phyloP scores from a whole-genome alignment of 1,140 invertebrate genomes.

The Copidosoma floridanum region DNA sequence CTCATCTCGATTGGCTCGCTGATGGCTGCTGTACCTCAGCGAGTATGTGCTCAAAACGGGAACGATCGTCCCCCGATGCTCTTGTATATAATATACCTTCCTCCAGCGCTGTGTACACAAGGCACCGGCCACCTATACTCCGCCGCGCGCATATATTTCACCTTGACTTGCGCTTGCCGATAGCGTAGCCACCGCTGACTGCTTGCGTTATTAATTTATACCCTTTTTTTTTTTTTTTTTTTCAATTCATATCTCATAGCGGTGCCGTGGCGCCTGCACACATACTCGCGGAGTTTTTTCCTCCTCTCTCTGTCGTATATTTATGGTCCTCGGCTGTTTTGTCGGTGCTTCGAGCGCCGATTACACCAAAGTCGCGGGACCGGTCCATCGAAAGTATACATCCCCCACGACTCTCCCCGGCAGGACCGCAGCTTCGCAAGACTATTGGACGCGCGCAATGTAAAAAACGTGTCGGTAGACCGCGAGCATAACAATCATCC shows the following conservation, averaged over 20 bases:
- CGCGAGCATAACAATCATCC: too few relatives aligned
- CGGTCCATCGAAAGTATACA: too few relatives aligned
- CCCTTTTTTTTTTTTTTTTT: not conserved
- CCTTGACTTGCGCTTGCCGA: not conserved
- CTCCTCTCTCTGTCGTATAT: not conserved
- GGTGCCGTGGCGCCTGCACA: not conserved
- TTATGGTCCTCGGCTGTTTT: too few relatives aligned
- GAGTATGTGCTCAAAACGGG: not conserved
- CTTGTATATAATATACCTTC: too few relatives aligned
- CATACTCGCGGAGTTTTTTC: not conserved
- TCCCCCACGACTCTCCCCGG: too few relatives aligned
- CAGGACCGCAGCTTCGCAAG: too few relatives aligned
- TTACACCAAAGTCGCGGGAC: too few relatives aligned
- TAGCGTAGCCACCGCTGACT: not conserved
- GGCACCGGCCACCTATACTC: not conserved
- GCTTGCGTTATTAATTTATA: constrained; percentile 23
- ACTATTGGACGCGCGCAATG: not conserved
- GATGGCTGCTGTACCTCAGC: too few relatives aligned
- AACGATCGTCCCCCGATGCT: too few relatives aligned
- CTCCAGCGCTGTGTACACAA: too few relatives aligned
- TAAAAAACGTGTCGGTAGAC: not conserved
- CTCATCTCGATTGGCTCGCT: constrained; percentile 21
- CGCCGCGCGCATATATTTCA: not conserved
- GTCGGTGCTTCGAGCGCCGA: too few relatives aligned
- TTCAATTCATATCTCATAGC: too few relatives aligned